Base-by-base conservation (phyloP, 2,797 vertebrate genomes). In the Pitangus sulphuratus region DNA sequence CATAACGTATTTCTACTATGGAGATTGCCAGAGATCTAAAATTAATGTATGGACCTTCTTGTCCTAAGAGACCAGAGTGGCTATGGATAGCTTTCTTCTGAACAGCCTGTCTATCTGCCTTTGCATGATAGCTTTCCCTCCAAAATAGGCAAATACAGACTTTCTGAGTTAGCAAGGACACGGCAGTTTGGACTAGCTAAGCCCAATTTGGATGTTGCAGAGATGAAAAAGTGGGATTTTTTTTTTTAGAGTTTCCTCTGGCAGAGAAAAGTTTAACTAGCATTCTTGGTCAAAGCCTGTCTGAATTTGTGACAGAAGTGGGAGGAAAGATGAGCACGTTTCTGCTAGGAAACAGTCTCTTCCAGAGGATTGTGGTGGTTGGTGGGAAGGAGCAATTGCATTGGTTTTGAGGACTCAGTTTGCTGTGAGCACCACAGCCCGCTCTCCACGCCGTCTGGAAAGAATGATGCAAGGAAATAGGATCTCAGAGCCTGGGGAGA, bases 401-500 rank as follows among this genome's bases (percentile, higher is more conserved):
- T 35, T 84, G 80, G 20, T 86, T 93, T 94, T 76, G 66, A 88
- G 83, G 76, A 68, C 68, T 91, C 8, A 2, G 61, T 94, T 95
- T 94, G 65, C 93, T 88, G 65, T 72, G 87, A 90, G 69, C 83
- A 84, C 80, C 83, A 57, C 88, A 95, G 95, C 87, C 76, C 0
- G 1, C 86, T 51, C 76, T 95, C 75, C 1, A 4, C 68, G 68
- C 91, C 31, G 69, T 39, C 89, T 96, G 94, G 87, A 94, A 95
- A 82, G 69, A 94, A 88, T 95, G 93, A 95, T 0, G 8, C 8
- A 39, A 93, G 65, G 85, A 95, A 95, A 95, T 65, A 91, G 58
- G 87, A 95, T 93, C 0, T 28, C 80, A 86, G 80, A 97, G 94
- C 85, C 91, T 79, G 62, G 88, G 84, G 90, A 96, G 80, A 94